Evolutionary conservation across 2,113 vertebrate species (phyloP).

Genomic region (Anser brachyrhynchus): DNA sequence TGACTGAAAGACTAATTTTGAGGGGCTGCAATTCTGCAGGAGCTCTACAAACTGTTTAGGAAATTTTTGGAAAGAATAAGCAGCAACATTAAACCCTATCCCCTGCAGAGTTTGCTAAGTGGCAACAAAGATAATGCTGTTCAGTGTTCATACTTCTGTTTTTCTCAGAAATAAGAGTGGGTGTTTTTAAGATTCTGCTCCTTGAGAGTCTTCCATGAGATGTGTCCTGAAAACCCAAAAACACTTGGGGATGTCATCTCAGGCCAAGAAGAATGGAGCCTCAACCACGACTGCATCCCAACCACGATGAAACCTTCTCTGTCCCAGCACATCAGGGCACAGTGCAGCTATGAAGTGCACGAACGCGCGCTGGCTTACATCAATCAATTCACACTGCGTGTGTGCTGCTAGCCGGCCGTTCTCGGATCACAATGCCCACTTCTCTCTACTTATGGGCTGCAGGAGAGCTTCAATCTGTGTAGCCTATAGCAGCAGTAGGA

Average conservation of each 20-base stretch:
- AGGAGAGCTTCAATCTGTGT: neutral
- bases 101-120: neutral
- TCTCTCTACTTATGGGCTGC: rapidly evolving
- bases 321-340: neutral
- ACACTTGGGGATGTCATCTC: neutral
- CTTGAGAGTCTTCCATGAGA: neutral
- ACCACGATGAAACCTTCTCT: rapidly evolving
- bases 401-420: rapidly evolving
- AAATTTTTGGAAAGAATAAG: neutral
- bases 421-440: neutral
- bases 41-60: neutral
- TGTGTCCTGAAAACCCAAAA: neutral
- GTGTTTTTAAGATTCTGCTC: neutral
- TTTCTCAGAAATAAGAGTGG: neutral
- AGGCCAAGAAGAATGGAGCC: neutral
- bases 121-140: neutral
- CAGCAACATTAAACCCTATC: rapidly evolving
- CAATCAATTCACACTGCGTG: rapidly evolving
- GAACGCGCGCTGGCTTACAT: neutral
- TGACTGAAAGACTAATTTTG: neutral
- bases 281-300: neutral
- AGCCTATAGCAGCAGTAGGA: neutral
- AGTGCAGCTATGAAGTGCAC: neutral
- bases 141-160: neutral
- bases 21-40: neutral